Percentiles rank a stretch among this genome's conserved stretches.
Conservation (phyloP, 1,140 invertebrate genomes). For the Tachypleus tridentatus region DNA sequence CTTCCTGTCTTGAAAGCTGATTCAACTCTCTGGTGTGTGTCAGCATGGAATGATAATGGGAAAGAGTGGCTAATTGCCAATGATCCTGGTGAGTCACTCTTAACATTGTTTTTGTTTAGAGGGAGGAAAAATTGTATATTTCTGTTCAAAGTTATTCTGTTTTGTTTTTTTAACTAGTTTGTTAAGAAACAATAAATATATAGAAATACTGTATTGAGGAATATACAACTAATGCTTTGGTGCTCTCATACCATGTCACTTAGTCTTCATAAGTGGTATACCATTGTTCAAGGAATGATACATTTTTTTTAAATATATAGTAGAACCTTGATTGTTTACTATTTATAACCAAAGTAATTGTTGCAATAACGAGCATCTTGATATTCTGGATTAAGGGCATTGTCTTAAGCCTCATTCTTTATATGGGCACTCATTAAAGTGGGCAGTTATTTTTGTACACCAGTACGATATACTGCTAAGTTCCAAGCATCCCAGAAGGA, state of each 20-base stretch:
- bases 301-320: no score
- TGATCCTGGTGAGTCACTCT: conserved; percentile 33
- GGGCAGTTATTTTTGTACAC: no score
- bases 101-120: background rate
- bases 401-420: no score
- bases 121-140: background rate
- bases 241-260: background rate
- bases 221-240: background rate
- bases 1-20: conserved; percentile 36
- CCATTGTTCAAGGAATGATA: no score
- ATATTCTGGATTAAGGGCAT: no score
- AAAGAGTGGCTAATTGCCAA: conserved; percentile 26
- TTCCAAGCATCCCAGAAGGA: no score
- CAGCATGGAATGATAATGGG: conserved; percentile 47
- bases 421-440: no score
- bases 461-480: no score
- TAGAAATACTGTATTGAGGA: background rate
- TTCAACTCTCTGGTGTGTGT: conserved; percentile 40
- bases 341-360: no score
- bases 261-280: no score
- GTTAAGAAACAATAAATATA: background rate
- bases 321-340: no score
- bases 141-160: background rate
- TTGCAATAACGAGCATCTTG: no score
- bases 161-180: background rate